Percentiles rank a stretch among this genome's conserved stretches.
These are phyloP conservation scores for Heliconius himera DNA, from an alignment of 1,140 invertebrate species.

Conservation along the genomic window DNA sequence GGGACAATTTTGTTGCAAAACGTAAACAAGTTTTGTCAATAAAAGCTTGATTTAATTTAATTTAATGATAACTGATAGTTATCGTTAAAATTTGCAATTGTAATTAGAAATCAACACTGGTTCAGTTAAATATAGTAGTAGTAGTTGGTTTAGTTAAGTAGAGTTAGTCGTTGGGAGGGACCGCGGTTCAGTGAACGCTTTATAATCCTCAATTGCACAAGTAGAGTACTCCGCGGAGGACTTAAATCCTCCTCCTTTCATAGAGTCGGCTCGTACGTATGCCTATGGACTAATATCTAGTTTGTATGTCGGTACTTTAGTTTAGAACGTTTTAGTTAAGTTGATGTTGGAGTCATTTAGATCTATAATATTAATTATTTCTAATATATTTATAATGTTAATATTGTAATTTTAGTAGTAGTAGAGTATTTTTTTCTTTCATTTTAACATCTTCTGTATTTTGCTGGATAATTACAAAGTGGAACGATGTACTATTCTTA, in stretches of 20 bases:
- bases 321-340: no score
- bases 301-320: background rate
- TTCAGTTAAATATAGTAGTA: background rate
- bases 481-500: no score
- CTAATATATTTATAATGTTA: no score
- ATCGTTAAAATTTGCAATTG: background rate
- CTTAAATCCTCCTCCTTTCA: background rate
- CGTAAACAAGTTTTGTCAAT: background rate
- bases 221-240: background rate
- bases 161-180: background rate
- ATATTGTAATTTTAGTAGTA: no score
- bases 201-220: conserved; percentile 3
- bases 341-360: no score
- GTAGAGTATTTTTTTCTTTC: background rate
- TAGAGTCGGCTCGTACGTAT: background rate
- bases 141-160: background rate
- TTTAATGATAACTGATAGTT: background rate
- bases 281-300: background rate
- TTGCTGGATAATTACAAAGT: background rate
- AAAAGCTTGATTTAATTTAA: background rate
- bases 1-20: background rate
- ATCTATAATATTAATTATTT: no score
- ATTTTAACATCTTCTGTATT: background rate
- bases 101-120: background rate
- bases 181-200: conserved; percentile 2